Base-by-base conservation (phyloP, 2,113 vertebrate species). In the Rattus rattus region DNA sequence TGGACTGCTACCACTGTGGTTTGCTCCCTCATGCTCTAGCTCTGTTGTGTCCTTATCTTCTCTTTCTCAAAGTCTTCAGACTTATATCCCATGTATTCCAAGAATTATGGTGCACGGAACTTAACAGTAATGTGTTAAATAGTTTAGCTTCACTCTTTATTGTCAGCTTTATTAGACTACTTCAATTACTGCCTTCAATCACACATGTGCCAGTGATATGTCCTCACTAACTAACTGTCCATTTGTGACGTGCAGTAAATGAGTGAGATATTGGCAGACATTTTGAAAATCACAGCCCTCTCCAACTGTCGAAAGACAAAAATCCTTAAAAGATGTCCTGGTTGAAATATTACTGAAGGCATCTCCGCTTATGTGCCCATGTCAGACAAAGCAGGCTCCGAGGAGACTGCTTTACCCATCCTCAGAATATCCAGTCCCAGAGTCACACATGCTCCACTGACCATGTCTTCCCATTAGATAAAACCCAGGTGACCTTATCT, bases 251-350 rank as follows among this genome's bases (percentile, higher is more conserved):
- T 28, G 79, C 30, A 77, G 30, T 88, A 63, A 72, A 43, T 75
- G 76, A 83, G 36, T 24, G 28, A 67, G 83, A 11, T 84, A 56
- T 11, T 52, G 16, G 24, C 28, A 91, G 54, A 85, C 73, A 75
- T 36, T 43, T 90, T 39, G 61, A 56, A 95, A 93, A 76, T 77
- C 22, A 87, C 3, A 73, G 11, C 24, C 59, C 47, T 61, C 54
- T 92, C 84, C 54, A 84, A 36, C 39, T 65, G 19, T 88, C 70
- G 89, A 75, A 75, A 92, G 30, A 80, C 47, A 65, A 88, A 88
- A 24, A 43, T 69, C 59, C 24, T 91, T 89, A 75, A 24, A 61
- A 75, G 16, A n/a, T 88, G 26, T 88, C 8, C 49, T 69, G 76
- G 0, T 88, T 11, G 28, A 88, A 72, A 16, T 65, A 52, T 24